These are phyloP conservation scores for Lasiurus cinereus DNA, from an alignment of 2,113 vertebrate species.

Conservation along the genomic window DNA sequence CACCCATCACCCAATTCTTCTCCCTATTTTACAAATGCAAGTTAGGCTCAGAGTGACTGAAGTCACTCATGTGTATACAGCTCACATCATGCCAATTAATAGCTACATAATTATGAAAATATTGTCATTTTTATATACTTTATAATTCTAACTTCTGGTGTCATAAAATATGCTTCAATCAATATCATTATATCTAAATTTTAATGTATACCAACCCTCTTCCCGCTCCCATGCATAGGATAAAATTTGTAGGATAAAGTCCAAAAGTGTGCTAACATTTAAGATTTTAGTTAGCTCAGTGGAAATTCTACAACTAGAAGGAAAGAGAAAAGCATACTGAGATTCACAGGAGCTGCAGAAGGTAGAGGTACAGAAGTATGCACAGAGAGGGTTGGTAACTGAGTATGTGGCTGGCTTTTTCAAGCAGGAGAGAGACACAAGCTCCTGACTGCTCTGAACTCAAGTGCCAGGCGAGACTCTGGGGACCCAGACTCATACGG, in stretches of 20 bases:
- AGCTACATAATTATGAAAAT: neutral
- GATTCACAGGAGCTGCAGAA: too few species aligned
- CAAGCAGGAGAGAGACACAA: too few species aligned
- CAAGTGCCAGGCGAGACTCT: too few species aligned
- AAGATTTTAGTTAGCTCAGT: neutral
- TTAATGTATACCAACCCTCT: neutral
- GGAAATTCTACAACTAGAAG: too few species aligned
- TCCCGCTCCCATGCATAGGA: neutral
- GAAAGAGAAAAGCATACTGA: too few species aligned
- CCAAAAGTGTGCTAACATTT: neutral
- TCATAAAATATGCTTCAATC: neutral
- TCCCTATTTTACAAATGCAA: neutral
- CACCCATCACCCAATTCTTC: neutral
- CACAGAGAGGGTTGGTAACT: too few species aligned
- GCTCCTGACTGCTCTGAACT: too few species aligned
- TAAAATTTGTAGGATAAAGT: neutral
- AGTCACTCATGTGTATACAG: neutral
- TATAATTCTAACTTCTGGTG: neutral
- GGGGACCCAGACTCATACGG: too few species aligned
- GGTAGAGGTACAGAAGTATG: too few species aligned
- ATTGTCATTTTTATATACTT: neutral
- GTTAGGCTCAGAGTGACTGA: neutral
- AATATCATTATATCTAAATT: neutral
- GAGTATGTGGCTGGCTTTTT: too few species aligned
- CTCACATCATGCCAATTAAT: neutral